phyloP scores from a whole-genome alignment of 2,888 invertebrate species.

The Chrysolina haemoptera region DNA sequence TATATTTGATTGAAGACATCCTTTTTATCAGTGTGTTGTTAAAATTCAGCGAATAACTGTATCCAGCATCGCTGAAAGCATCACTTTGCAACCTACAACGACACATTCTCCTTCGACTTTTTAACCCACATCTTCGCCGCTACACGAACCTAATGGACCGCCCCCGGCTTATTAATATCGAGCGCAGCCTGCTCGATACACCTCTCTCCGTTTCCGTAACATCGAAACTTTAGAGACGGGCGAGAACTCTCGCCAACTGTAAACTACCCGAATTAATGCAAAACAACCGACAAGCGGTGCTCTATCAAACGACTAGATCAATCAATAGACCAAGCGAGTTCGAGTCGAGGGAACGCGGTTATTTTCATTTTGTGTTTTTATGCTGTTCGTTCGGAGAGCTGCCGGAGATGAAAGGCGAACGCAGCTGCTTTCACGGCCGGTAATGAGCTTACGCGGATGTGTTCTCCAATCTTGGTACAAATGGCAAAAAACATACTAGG shows the following conservation, averaged over 20 bases:
- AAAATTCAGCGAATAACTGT: too few relatives aligned
- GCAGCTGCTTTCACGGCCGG: not conserved
- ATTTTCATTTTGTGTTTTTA: not conserved
- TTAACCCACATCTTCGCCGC: not conserved
- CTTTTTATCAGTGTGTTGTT: too few relatives aligned
- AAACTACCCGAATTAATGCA: constrained; percentile 16
- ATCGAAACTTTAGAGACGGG: not conserved
- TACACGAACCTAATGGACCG: constrained; percentile 4
- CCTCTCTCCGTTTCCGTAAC: not conserved
- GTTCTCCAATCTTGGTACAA: too few relatives aligned
- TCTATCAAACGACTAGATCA: constrained; percentile 19
- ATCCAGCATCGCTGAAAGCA: too few relatives aligned
- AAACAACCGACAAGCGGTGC: constrained; percentile 17
- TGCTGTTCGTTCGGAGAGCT: not conserved
- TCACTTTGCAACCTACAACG: not conserved
- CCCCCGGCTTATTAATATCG: not conserved
- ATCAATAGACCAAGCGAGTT: not conserved
- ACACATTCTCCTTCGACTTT: not conserved
- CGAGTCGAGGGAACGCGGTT: not conserved
- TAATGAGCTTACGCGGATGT: not conserved
- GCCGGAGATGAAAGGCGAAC: not conserved
- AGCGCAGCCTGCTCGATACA: not conserved
- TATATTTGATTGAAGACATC: too few relatives aligned
- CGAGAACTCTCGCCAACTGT: constrained; percentile 6
- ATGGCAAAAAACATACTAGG: too few relatives aligned